These are phyloP conservation scores for Laspeyria flexula DNA, from an alignment of 2,888 invertebrate genomes.

Conservation along the genomic window DNA sequence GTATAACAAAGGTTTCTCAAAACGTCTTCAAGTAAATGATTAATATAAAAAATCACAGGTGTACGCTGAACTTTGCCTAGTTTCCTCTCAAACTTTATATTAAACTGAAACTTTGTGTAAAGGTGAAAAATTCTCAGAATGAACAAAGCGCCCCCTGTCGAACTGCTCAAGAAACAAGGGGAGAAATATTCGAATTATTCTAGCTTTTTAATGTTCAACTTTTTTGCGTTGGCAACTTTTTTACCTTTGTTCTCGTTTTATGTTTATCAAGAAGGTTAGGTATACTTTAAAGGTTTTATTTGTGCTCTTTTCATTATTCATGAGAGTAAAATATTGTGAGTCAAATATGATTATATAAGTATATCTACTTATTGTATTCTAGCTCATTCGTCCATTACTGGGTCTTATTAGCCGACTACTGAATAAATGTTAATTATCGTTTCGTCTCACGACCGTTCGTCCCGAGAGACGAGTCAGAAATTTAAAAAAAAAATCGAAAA, in stretches of 20 bases:
- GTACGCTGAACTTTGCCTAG: slow-evolving; percentile 32
- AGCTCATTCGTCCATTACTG: too few relatives aligned
- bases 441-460: too few relatives aligned
- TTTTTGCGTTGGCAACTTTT: slow-evolving; percentile 3
- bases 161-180: slow-evolving; percentile 34
- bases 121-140: slow-evolving; percentile 60
- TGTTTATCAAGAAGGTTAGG: background rate
- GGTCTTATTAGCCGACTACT: too few relatives aligned
- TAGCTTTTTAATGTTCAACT: slow-evolving; percentile 22
- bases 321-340: too few relatives aligned
- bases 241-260: background rate
- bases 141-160: slow-evolving; percentile 67
- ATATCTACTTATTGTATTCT: too few relatives aligned
- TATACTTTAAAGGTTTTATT: too few relatives aligned
- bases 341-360: too few relatives aligned
- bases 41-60: slow-evolving; percentile 45
- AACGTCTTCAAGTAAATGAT: background rate
- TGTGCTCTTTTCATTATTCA: too few relatives aligned
- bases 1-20: background rate
- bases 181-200: slow-evolving; percentile 66
- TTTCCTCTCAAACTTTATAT: slow-evolving; percentile 57
- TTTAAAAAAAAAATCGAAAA: too few relatives aligned
- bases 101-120: slow-evolving; percentile 52
- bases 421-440: too few relatives aligned
- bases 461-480: too few relatives aligned